Percentiles rank a stretch among this genome's conserved stretches.
phyloP scores from a whole-genome alignment of 1,140 invertebrate genomes.

The Ctenoplectra terminalis region DNA sequence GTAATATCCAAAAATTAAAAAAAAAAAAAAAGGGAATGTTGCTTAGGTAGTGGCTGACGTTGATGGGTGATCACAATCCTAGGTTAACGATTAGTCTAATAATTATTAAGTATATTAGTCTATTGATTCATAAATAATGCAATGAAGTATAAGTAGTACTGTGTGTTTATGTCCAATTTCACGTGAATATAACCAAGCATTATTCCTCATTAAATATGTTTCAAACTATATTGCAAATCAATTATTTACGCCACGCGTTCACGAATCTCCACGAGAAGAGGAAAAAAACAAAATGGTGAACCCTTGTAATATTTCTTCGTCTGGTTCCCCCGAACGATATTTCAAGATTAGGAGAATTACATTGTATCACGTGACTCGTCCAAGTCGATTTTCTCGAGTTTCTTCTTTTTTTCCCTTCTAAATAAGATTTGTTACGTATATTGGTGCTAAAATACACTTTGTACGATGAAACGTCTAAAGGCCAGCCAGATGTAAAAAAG shows the following conservation, averaged over 20 bases:
- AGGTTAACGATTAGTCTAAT: constrained; percentile 83
- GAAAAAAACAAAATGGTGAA: constrained; percentile 2
- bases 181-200: constrained; percentile 82
- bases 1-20: constrained; percentile 57
- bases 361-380: constrained; percentile 18
- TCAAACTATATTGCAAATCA: constrained; percentile 80
- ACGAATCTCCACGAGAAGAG: constrained; percentile 42
- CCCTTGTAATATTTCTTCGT: constrained; percentile 50
- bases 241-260: constrained; percentile 70
- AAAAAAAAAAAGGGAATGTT: constrained; percentile 70
- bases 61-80: constrained; percentile 83
- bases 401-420: constrained; percentile 52
- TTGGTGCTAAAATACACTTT: constrained; percentile 41
- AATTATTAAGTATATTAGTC: constrained; percentile 83
- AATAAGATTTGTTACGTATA: constrained; percentile 15
- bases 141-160: constrained; percentile 83
- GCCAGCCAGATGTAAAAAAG: constrained; percentile 5
- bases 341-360: constrained; percentile 45
- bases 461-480: constrained; percentile 28
- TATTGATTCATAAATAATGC: constrained; percentile 83
- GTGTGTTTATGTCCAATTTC: constrained; percentile 83
- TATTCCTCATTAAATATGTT: constrained; percentile 83
- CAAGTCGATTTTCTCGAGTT: constrained; percentile 53
- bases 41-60: constrained; percentile 79
- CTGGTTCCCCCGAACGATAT: constrained; percentile 38